These are phyloP conservation scores for Ramphastos sulfuratus DNA, from an alignment of 2,113 vertebrate species.

Conservation along the genomic window DNA sequence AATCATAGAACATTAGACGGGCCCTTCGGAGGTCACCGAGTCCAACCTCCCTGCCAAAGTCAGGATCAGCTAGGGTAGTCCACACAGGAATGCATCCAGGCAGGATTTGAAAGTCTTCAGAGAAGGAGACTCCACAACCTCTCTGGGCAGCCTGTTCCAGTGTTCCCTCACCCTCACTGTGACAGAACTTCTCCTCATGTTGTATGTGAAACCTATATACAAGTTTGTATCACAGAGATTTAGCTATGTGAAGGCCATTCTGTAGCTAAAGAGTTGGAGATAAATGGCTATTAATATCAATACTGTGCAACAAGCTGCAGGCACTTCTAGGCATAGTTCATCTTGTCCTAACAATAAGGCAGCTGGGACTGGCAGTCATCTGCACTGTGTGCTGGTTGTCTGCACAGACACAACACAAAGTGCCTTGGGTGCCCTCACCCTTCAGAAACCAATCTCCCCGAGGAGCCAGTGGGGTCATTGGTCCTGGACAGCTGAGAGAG, in stretches of 20 bases:
- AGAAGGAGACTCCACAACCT: too few relatives aligned
- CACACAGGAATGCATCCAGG: too few relatives aligned
- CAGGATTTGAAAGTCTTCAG: too few relatives aligned
- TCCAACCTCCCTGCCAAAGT: too few relatives aligned
- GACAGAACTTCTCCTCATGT: too few relatives aligned
- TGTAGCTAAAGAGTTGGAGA: neutral
- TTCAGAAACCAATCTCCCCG: neutral
- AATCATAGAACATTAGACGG: too few relatives aligned
- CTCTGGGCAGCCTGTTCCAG: too few relatives aligned
- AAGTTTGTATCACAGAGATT: neutral
- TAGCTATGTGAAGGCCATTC: neutral
- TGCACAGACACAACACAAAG: neutral
- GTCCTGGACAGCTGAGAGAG: neutral
- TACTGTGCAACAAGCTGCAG: neutral
- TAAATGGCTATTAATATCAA: neutral
- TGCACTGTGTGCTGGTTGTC: neutral
- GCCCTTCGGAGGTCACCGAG: too few relatives aligned
- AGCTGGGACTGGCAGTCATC: neutral
- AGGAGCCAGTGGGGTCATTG: rapidly evolving
- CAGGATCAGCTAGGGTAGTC: too few relatives aligned
- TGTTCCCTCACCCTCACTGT: too few relatives aligned
- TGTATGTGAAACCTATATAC: too few relatives aligned
- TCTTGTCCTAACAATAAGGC: neutral
- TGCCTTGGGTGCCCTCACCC: neutral
- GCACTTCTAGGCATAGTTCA: neutral